Evolutionary conservation across 2,888 invertebrate species (phyloP), one percentile per base, ranked within the genome.

Genomic region (Mongoloraphidia duomilia): DNA sequence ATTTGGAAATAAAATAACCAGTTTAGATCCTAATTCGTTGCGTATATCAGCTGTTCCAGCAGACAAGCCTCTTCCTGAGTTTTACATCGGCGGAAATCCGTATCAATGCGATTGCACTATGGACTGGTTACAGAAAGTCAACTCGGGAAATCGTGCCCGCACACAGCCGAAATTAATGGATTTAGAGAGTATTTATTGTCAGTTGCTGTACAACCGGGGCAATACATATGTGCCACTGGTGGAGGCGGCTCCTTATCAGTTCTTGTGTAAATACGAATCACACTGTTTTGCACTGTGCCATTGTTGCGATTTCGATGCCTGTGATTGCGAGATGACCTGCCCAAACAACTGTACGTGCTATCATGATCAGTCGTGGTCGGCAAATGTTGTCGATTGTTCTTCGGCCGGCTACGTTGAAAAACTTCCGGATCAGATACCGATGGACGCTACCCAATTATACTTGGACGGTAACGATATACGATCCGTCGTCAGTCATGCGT

Each of bases 251-350:
- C 79, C 86, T 39, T 82, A 84, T 61, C 86, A 88, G 67, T 89
- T 89, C 68, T 72, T 90, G 56, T 90, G 89, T 68, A 82, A 83
- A 63, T 90, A 90, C 65, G 81, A 84, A 53, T 78, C 82, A 54
- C 86, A 89, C 62, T 92, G 91, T 66, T 88, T 88, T 64, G 84
- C 88, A 6, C 68, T 86, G 54, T 92, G 91, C 63, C 85, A 88
- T 62, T 92, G 91, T 63, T 92, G 91, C 66, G 89, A 90, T 65
- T 92, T 87, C 63, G 89, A 89, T 61, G 87, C 87, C 36, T 92
- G 91, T 65, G 91, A 92, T 68, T 92, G 91, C 70, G 86, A 91
- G 73, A 89, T 89, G 84, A 87, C 85, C 46, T 92, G 91, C 61
- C 91, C 91, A 26, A 76, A 75, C 49, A 86, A 86, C 63, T 92